These are phyloP conservation scores for Linepithema humile DNA, from an alignment of 1,140 invertebrate genomes.

Conservation along the genomic window DNA sequence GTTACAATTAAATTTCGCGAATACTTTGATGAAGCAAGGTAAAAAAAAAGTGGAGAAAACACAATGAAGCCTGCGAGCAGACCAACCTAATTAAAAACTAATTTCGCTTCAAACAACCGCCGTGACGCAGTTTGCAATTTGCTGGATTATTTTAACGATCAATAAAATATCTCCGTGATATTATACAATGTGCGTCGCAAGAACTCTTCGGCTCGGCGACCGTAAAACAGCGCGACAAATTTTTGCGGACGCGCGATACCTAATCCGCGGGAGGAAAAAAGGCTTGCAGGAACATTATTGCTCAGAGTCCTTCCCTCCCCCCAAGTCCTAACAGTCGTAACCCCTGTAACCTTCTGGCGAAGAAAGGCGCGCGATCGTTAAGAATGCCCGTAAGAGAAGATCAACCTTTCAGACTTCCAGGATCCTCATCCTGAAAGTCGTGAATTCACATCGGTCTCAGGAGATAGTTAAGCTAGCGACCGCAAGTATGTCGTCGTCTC, in stretches of 20 bases:
- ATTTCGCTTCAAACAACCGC: background rate
- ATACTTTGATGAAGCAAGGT: background rate
- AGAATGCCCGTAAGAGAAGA: slow-evolving; percentile 27
- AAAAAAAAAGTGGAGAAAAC: background rate
- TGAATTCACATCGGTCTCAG: background rate
- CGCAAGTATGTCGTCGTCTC: slow-evolving; percentile 10
- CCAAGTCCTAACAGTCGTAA: slow-evolving; percentile 31
- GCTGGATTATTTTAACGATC: background rate
- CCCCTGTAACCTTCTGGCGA: background rate
- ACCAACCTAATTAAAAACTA: background rate
- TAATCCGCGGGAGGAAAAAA: slow-evolving; percentile 8
- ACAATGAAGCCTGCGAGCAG: background rate
- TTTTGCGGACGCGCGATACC: slow-evolving; percentile 21
- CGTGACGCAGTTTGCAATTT: background rate
- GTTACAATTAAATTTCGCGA: background rate
- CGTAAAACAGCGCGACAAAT: background rate
- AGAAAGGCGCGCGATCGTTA: slow-evolving; percentile 49
- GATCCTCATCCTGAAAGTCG: slow-evolving; percentile 4
- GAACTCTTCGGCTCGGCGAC: background rate
- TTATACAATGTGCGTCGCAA: background rate
- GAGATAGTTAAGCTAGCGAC: slow-evolving; percentile 23
- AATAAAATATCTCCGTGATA: background rate
- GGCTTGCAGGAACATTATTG: slow-evolving; percentile 45
- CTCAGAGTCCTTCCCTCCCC: slow-evolving; percentile 3
- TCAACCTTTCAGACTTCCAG: background rate